Percentiles rank a stretch among this genome's conserved stretches.
phyloP scores from a whole-genome alignment of 2,888 invertebrate species.

The Formica aserva region DNA sequence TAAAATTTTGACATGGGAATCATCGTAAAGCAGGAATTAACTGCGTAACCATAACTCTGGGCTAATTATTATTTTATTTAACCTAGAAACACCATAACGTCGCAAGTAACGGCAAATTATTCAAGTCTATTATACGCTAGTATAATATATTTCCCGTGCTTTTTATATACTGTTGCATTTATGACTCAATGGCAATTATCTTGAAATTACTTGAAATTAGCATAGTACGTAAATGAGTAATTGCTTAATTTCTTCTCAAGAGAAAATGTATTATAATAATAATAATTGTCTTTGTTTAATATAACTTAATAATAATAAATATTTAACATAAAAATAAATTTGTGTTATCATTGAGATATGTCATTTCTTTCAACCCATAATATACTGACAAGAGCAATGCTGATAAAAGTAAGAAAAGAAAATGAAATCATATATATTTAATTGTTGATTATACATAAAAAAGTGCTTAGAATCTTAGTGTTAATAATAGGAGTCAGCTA shows the following conservation, averaged over 20 bases:
- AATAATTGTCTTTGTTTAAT: background rate
- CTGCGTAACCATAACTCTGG: constrained; percentile 6
- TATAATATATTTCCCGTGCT: constrained; percentile 13
- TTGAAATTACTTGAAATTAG: background rate
- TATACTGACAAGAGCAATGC: background rate
- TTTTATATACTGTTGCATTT: background rate
- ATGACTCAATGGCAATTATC: background rate
- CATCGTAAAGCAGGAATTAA: background rate
- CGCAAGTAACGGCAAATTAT: constrained; percentile 13
- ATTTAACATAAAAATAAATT: background rate
- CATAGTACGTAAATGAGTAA: background rate
- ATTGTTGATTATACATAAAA: background rate
- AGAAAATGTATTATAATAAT: background rate
- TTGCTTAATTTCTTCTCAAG: background rate
- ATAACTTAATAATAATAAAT: background rate
- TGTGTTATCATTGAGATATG: background rate
- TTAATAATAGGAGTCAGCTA: background rate
- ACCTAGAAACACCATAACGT: constrained; percentile 15
- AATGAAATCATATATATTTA: background rate
- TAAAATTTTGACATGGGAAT: constrained; percentile 34
- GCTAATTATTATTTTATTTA: constrained; percentile 43
- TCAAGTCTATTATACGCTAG: background rate
- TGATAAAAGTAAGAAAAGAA: background rate
- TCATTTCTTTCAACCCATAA: background rate
- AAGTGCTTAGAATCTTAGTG: background rate